phyloP scores from a whole-genome alignment of 2,113 vertebrate species.

The Colaptes auratus region DNA sequence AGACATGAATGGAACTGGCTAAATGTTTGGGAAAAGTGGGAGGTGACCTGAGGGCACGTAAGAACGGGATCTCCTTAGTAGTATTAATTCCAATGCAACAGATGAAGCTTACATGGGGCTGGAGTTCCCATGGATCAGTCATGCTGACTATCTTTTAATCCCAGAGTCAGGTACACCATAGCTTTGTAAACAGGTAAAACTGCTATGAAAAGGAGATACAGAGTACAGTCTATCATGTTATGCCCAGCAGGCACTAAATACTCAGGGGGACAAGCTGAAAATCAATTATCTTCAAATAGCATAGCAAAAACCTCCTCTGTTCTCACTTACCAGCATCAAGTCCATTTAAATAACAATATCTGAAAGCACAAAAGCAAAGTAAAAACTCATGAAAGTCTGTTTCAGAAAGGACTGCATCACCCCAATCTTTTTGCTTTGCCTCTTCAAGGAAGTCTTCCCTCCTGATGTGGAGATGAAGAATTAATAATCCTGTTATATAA shows the following conservation, averaged over 20 bases:
- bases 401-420: background rate
- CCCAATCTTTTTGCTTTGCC: background rate
- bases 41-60: background rate
- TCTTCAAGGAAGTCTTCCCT: conserved; percentile 34
- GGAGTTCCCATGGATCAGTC: background rate
- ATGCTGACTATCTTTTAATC: background rate
- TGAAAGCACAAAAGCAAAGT: conserved; percentile 11
- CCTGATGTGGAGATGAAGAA: conserved; percentile 29
- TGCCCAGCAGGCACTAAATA: conserved; percentile 3
- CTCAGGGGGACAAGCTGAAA: background rate
- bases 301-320: background rate
- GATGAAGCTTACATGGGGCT: background rate
- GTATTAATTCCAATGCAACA: background rate
- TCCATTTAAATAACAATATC: conserved; percentile 17
- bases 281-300: conserved; percentile 28
- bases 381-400: conserved; percentile 3
- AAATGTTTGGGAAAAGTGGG: background rate
- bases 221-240: background rate
- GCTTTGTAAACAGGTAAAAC: background rate
- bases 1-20: background rate
- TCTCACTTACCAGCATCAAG: background rate
- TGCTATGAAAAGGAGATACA: background rate
- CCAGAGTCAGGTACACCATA: background rate
- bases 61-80: background rate
- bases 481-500: conserved; percentile 65